These are phyloP conservation scores for Bungarus multicinctus DNA, from an alignment of 2,113 vertebrate species.

Conservation along the genomic window DNA sequence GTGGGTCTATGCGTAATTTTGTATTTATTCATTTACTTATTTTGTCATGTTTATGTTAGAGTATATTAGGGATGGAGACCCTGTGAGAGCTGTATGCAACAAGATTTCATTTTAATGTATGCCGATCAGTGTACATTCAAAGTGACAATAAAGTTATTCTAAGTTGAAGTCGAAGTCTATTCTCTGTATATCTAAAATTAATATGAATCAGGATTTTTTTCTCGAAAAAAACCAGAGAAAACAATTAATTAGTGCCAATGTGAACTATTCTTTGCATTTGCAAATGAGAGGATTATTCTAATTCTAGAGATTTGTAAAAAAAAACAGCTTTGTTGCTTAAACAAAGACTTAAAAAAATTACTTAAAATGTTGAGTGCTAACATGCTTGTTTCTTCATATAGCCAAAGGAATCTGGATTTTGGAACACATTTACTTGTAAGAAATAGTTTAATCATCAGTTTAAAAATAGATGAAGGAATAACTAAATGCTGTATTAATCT, in stretches of 20 bases:
- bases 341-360: neutral
- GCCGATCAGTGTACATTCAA: too few species aligned
- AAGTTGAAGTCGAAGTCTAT: too few species aligned
- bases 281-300: neutral
- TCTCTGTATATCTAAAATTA: neutral
- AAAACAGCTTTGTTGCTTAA: neutral
- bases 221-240: neutral
- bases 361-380: neutral
- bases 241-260: neutral
- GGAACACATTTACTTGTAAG: neutral
- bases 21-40: too few species aligned
- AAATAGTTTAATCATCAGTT: neutral
- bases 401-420: neutral
- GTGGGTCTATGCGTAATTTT: too few species aligned
- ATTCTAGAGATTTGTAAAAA: neutral
- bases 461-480: neutral
- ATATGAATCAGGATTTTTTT: neutral
- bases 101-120: too few species aligned
- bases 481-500: neutral
- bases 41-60: too few species aligned
- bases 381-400: neutral
- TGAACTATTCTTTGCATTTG: neutral
- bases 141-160: too few species aligned
- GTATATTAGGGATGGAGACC: too few species aligned
- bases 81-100: too few species aligned